A percentile compares a stretch with the other conserved stretches of the same genome.
Evolutionary conservation across 1,140 invertebrate species (phyloP).

Genomic region (Mizuhopecten yessoensis): DNA sequence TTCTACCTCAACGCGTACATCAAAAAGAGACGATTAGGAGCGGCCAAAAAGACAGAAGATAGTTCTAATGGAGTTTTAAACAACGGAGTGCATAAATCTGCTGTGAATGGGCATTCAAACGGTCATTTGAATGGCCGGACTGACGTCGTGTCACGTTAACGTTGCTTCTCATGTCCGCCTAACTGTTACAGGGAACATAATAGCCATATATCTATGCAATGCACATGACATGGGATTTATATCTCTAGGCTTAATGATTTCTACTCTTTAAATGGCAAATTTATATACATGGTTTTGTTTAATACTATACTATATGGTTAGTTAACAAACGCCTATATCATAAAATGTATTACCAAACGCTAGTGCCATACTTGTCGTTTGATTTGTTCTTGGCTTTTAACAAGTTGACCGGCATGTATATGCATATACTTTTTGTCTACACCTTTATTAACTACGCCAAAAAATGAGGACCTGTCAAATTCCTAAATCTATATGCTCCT

Average conservation of each 20-base stretch:
- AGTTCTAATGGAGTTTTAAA: constrained; percentile 42
- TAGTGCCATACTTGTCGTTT: neutral
- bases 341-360: too few species aligned
- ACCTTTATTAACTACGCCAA: neutral
- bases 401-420: too few species aligned
- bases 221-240: neutral
- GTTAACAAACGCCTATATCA: too few species aligned
- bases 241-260: neutral
- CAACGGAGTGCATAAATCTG: constrained; percentile 36
- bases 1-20: constrained; percentile 84
- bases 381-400: too few species aligned
- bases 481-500: too few species aligned
- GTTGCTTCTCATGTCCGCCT: neutral
- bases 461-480: neutral
- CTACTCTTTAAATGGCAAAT: neutral
- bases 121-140: constrained; percentile 42
- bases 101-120: constrained; percentile 60
- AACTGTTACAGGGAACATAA: neutral
- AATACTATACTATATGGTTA: too few species aligned
- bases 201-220: neutral
- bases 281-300: neutral
- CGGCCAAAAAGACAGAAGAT: constrained; percentile 46
- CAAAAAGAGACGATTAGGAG: constrained; percentile 55
- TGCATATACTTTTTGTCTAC: too few species aligned
- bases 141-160: constrained; percentile 26